Conservation (phyloP, 2,888 invertebrate genomes). For the Horisme vitalbata region DNA sequence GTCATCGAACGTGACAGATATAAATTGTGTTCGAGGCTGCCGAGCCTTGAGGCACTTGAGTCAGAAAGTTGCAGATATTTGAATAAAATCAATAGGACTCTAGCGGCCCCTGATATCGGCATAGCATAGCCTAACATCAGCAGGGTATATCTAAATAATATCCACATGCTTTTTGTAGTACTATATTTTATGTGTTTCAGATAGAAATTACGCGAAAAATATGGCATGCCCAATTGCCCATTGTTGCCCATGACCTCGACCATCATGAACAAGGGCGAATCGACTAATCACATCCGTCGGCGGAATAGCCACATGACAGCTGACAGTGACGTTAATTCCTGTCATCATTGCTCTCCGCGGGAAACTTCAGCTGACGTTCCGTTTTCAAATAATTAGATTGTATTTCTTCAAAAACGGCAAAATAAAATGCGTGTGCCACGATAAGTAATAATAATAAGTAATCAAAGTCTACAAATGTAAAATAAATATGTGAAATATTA, state of each 20-base stretch:
- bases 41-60: not conserved
- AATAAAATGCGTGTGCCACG: too few species aligned
- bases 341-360: conserved; percentile 3
- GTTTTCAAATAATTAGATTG: not conserved
- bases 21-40: conserved; percentile 8
- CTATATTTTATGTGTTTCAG: not conserved
- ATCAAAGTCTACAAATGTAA: too few species aligned
- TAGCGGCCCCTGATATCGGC: too few species aligned
- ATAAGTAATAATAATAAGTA: too few species aligned
- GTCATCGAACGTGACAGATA: conserved; percentile 17
- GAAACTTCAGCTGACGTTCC: conserved; percentile 8
- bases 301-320: conserved; percentile 58
- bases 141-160: too few species aligned
- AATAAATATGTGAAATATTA: too few species aligned
- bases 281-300: conserved; percentile 42
- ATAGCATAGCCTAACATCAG: too few species aligned
- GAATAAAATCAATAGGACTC: too few species aligned
- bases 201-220: conserved; percentile 39
- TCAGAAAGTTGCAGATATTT: not conserved
- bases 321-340: conserved; percentile 37
- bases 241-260: conserved; percentile 55
- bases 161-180: too few species aligned
- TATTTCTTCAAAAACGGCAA: too few species aligned
- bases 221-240: too few species aligned
- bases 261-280: conserved; percentile 50